These are phyloP conservation scores for Allolobophora icterica DNA, from an alignment of 2,888 invertebrate species.

Conservation along the genomic window DNA sequence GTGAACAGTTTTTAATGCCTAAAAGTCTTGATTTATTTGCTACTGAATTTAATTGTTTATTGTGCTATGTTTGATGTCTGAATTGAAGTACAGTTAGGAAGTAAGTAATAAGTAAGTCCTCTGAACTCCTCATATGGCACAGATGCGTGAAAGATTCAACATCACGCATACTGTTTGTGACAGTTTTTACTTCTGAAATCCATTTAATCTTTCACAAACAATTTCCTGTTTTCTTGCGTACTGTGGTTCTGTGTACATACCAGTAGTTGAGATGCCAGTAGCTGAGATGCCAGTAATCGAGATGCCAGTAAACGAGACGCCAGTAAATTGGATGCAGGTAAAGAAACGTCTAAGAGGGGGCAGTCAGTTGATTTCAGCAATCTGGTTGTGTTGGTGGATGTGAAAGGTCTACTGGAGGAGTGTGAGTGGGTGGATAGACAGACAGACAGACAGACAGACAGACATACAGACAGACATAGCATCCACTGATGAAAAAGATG, in stretches of 20 bases:
- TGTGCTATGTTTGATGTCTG: not conserved
- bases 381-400: too few species aligned
- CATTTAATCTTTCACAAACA: not conserved
- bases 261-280: not conserved
- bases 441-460: not conserved
- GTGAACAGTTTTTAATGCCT: not conserved
- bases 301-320: not conserved
- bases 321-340: not conserved
- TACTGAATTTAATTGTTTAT: not conserved
- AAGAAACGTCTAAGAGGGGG: not conserved
- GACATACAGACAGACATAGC: not conserved
- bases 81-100: not conserved
- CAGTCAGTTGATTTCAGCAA: too few species aligned
- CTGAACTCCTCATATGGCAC: fast-evolving
- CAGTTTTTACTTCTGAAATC: not conserved
- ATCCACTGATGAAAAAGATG: too few species aligned
- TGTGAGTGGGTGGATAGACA: not conserved
- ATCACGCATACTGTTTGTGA: too few species aligned
- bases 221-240: not conserved
- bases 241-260: not conserved
- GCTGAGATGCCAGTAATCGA: not conserved
- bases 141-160: not conserved
- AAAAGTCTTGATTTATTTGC: not conserved
- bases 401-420: not conserved
- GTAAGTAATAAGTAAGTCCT: not conserved